Evolutionary conservation across 2,113 vertebrate genomes (phyloP).

Genomic region (Pangasianodon hypophthalmus): DNA sequence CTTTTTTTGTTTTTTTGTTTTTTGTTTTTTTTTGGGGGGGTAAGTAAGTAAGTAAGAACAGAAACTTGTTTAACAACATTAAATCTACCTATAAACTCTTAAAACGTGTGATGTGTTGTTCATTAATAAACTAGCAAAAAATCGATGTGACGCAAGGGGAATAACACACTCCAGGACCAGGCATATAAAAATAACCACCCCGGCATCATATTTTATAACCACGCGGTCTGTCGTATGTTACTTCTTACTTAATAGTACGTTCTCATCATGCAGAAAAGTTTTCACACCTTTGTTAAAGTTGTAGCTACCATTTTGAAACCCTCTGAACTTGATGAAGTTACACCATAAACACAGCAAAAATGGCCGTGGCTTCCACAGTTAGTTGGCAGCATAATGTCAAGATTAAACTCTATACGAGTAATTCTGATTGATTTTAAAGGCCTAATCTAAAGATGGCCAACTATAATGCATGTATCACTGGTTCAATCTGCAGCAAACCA

Average conservation of each 20-base stretch:
- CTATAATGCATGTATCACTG: background rate
- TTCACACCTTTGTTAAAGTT: background rate
- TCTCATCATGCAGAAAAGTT: background rate
- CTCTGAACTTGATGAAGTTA: background rate
- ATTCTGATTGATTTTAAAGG: background rate
- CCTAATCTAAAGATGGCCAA: background rate
- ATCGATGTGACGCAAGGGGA: background rate
- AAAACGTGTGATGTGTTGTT: background rate
- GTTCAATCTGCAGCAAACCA: background rate
- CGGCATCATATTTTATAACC: background rate
- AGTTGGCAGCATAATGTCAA: background rate
- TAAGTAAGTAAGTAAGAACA: background rate
- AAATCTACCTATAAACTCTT: background rate
- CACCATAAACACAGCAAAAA: background rate
- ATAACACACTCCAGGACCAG: background rate
- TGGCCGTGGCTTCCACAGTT: no score
- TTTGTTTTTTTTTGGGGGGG: no score
- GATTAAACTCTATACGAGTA: background rate
- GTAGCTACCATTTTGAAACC: no score
- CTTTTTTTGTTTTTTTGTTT: background rate
- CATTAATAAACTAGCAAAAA: background rate
- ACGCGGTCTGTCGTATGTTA: background rate
- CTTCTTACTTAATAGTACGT: background rate
- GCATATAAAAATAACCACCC: background rate
- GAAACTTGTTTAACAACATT: background rate